These are phyloP conservation scores for Brachypodius melanocephalos DNA, from an alignment of 2,113 vertebrate species.

Conservation along the genomic window DNA sequence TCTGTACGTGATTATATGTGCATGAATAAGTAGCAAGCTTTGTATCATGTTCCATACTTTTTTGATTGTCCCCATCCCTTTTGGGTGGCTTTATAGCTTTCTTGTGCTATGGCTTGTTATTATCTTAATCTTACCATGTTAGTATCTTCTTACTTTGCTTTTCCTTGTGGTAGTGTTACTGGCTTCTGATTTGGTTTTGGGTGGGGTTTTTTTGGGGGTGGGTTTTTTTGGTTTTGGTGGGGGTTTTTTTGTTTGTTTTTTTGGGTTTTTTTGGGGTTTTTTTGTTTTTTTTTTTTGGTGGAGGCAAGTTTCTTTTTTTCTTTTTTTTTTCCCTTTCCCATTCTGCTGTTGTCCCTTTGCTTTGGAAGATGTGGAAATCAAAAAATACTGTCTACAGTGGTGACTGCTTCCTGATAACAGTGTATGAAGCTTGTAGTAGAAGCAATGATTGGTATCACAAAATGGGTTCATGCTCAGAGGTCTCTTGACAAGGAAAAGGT, in stretches of 20 bases:
- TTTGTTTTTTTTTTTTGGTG: rapidly evolving
- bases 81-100: background rate
- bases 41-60: background rate
- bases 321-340: background rate
- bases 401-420: background rate
- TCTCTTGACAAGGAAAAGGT: background rate
- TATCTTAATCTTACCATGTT: background rate
- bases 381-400: background rate
- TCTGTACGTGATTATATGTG: background rate
- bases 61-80: background rate
- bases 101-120: background rate
- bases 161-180: background rate
- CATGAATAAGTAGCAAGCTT: background rate
- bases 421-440: background rate
- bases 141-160: background rate
- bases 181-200: background rate
- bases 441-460: background rate
- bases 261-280: no score
- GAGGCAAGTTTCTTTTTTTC: background rate
- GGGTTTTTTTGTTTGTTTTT: background rate
- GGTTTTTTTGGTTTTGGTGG: no score
- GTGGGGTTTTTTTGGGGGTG: no score
- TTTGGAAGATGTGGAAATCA: background rate
- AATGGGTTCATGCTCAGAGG: background rate
- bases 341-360: background rate